Evolutionary conservation across 2,888 invertebrate genomes (phyloP).

Genomic region (Pollenia labialis): DNA sequence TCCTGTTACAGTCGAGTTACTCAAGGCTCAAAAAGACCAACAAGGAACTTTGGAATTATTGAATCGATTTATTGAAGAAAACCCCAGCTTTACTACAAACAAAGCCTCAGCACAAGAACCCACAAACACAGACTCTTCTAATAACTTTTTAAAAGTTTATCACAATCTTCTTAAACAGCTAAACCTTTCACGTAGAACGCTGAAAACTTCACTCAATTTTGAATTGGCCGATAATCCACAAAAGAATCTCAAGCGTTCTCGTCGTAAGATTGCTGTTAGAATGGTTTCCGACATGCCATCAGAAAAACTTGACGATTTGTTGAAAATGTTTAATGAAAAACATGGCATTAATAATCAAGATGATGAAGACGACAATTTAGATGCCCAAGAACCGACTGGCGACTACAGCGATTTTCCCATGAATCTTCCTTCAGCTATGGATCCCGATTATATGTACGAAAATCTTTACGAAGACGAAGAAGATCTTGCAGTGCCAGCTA

Average conservation of each 20-base stretch:
- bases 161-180: conserved; percentile 74
- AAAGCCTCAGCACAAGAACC: neutral
- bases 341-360: conserved; percentile 73
- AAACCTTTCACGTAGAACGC: conserved; percentile 74
- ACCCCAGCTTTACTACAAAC: conserved; percentile 73
- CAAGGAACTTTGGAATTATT: conserved; percentile 77
- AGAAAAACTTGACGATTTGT: conserved; percentile 77
- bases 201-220: conserved; percentile 79
- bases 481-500: conserved; percentile 76
- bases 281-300: conserved; percentile 80
- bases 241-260: conserved; percentile 76
- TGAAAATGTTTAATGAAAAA: conserved; percentile 77
- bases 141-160: conserved; percentile 74
- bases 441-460: conserved; percentile 78
- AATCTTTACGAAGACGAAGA: conserved; percentile 80
- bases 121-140: neutral
- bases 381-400: conserved; percentile 67
- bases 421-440: conserved; percentile 65
- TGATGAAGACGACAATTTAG: conserved; percentile 53
- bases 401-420: conserved; percentile 62
- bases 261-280: conserved; percentile 78
- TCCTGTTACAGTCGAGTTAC: conserved; percentile 76
- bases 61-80: conserved; percentile 77
- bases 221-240: conserved; percentile 75
- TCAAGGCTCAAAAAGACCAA: conserved; percentile 79